These are phyloP conservation scores for Eumaeus atala DNA, from an alignment of 1,140 invertebrate genomes.

Conservation along the genomic window DNA sequence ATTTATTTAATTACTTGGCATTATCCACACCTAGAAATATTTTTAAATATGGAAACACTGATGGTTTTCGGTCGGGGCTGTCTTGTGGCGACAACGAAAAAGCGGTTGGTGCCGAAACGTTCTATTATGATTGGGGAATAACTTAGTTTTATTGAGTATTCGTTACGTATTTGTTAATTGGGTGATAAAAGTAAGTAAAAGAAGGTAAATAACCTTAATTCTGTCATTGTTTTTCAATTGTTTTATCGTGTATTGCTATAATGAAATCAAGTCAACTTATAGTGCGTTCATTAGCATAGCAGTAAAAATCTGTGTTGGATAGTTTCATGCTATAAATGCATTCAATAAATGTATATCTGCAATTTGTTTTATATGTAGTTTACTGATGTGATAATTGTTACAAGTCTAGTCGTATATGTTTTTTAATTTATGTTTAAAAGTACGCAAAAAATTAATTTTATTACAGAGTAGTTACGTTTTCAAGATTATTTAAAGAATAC, in stretches of 20 bases:
- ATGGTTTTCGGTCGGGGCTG: constrained; percentile 9
- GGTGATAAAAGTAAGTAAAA: constrained; percentile 10
- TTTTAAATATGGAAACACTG: constrained; percentile 16
- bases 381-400: no score
- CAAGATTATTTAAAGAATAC: no score
- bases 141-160: constrained; percentile 14
- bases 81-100: constrained; percentile 15
- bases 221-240: not conserved
- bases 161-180: constrained; percentile 2
- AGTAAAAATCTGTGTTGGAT: not conserved
- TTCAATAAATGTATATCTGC: no score
- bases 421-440: no score
- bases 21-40: constrained; percentile 13
- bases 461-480: no score
- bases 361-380: no score
- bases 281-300: not conserved
- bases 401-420: no score
- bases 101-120: constrained; percentile 15
- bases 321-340: not conserved
- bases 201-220: constrained; percentile 11
- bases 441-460: no score
- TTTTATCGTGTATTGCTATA: not conserved
- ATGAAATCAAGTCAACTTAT: not conserved
- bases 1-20: constrained; percentile 15
- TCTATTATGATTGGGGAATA: constrained; percentile 5